phyloP scores from a whole-genome alignment of 2,888 invertebrate genomes.

The Papilio protenor region DNA sequence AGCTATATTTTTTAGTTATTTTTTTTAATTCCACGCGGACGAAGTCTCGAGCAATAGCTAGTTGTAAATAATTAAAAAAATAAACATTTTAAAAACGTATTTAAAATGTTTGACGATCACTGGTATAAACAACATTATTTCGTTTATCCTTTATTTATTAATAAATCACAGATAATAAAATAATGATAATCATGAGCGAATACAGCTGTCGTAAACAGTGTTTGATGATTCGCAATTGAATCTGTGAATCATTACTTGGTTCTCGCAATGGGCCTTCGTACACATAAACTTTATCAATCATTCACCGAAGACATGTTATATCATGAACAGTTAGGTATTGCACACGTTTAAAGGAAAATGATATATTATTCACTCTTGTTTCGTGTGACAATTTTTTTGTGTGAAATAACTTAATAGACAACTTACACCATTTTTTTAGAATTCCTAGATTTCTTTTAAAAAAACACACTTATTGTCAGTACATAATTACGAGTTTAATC shows the following conservation, averaged over 20 bases:
- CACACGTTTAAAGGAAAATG: constrained; percentile 39
- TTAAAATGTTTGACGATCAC: not conserved
- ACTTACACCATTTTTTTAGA: too few relatives aligned
- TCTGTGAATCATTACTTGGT: constrained; percentile 46
- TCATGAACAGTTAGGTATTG: constrained; percentile 26
- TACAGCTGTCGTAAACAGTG: constrained; percentile 21
- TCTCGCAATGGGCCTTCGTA: constrained; percentile 44
- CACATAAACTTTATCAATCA: constrained; percentile 46
- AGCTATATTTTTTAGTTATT: constrained; percentile 1
- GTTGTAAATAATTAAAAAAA: too few relatives aligned
- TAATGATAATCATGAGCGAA: constrained; percentile 19
- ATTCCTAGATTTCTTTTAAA: too few relatives aligned
- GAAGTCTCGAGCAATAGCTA: too few relatives aligned
- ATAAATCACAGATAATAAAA: constrained; percentile 30
- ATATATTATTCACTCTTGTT: constrained; percentile 33
- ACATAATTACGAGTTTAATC: too few relatives aligned
- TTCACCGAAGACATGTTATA: constrained; percentile 42
- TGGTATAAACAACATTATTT: not conserved
- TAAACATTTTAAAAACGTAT: too few relatives aligned
- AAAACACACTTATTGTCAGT: too few relatives aligned
- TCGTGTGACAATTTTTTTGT: constrained; percentile 2
- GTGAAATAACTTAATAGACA: too few relatives aligned
- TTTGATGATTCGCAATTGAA: constrained; percentile 44
- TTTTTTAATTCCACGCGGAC: too few relatives aligned
- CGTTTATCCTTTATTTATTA: constrained; percentile 14